These are phyloP conservation scores for Oscheius sp. DNA, from an alignment of 2,888 invertebrate species.

Conservation along the genomic window DNA sequence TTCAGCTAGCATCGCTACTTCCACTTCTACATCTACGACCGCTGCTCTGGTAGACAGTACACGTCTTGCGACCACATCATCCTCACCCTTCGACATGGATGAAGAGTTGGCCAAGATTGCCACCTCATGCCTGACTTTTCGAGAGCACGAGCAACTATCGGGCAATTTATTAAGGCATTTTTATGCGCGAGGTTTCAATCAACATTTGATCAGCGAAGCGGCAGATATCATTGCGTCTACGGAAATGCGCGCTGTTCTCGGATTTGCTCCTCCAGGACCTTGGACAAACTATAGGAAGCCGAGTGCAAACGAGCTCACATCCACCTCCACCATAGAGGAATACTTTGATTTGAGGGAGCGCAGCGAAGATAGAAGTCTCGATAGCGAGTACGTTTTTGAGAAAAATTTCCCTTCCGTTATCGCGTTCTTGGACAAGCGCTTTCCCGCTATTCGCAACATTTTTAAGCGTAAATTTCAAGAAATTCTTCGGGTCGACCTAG, in stretches of 20 bases:
- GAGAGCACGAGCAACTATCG: conserved; percentile 8
- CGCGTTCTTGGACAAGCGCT: conserved; percentile 27
- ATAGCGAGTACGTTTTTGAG: conserved; percentile 30
- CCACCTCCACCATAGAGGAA: background rate
- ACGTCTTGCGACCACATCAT: no score
- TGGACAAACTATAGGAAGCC: conserved; percentile 34
- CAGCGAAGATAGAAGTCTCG: conserved; percentile 1
- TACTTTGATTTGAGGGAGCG: conserved; percentile 2
- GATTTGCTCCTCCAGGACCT: conserved; percentile 32
- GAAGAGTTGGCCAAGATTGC: conserved; percentile 1
- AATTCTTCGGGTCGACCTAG: background rate
- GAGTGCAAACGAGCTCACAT: background rate
- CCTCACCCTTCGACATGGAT: background rate
- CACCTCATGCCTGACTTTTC: background rate
- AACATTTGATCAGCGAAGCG: conserved; percentile 29
- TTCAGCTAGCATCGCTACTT: conserved; percentile 11
- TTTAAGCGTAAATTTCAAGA: conserved; percentile 18
- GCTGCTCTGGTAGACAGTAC: background rate
- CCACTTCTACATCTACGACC: background rate
- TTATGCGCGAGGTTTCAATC: conserved; percentile 11
- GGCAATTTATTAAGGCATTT: conserved; percentile 32
- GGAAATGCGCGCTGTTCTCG: conserved; percentile 38
- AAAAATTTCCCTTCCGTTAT: conserved; percentile 29
- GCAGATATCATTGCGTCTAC: conserved; percentile 28
- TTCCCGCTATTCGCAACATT: conserved; percentile 25